Evolutionary conservation across 2,888 invertebrate genomes (phyloP).

Genomic region (Tenthredo livida): DNA sequence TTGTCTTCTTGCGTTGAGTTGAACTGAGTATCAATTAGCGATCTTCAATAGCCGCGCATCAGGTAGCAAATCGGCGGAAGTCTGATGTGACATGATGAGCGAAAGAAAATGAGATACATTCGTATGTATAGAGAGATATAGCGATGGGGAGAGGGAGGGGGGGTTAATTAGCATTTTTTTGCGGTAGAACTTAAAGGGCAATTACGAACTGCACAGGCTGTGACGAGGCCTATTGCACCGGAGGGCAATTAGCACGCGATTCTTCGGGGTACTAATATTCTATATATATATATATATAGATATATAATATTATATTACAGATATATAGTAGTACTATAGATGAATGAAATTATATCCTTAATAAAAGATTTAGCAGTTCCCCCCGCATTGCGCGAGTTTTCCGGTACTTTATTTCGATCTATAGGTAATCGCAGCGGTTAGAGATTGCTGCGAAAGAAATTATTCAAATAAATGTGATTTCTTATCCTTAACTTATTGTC

Average conservation of each 20-base stretch:
- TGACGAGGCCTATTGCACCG: slow-evolving; percentile 12
- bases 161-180: slow-evolving; percentile 39
- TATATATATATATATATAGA: background rate
- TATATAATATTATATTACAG: no score
- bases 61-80: background rate
- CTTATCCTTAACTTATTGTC: background rate
- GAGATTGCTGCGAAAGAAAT: background rate
- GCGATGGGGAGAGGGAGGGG: background rate
- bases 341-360: background rate
- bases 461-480: background rate
- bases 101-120: background rate
- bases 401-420: background rate
- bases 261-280: background rate
- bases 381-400: background rate
- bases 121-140: background rate
- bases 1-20: background rate
- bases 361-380: background rate
- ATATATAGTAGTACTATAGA: no score
- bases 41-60: background rate
- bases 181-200: slow-evolving; percentile 24
- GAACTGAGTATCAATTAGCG: background rate
- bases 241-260: slow-evolving; percentile 29
- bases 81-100: background rate
- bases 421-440: background rate
- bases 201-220: slow-evolving; percentile 39